phyloP scores from a whole-genome alignment of 2,797 vertebrate genomes.

The Pygocentrus nattereri region DNA sequence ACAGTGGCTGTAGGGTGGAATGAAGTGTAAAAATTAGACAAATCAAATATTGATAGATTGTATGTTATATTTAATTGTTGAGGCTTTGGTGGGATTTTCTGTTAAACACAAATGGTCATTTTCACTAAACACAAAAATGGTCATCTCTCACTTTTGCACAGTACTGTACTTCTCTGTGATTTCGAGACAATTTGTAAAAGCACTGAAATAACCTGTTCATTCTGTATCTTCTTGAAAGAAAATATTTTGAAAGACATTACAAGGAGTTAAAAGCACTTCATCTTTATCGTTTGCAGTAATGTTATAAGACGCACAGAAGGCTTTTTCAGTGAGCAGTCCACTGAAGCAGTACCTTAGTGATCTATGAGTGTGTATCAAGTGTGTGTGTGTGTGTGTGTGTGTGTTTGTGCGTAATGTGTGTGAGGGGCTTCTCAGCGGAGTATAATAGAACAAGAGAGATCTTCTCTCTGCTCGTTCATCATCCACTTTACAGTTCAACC shows the following conservation, averaged over 20 bases:
- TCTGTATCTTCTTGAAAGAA: neutral
- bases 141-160: too few relatives aligned
- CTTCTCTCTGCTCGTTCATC: slow-evolving; percentile 70
- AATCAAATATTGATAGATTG: too few relatives aligned
- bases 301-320: neutral
- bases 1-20: too few relatives aligned
- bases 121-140: too few relatives aligned
- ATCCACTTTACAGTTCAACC: slow-evolving; percentile 58
- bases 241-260: neutral
- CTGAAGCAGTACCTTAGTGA: neutral
- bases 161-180: neutral
- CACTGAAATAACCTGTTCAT: neutral
- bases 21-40: too few relatives aligned
- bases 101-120: too few relatives aligned
- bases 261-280: neutral
- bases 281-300: neutral
- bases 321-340: neutral
- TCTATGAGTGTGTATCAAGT: neutral
- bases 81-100: too few relatives aligned
- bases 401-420: neutral
- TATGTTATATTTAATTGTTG: too few relatives aligned
- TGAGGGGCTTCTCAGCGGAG: slow-evolving; percentile 3
- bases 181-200: neutral
- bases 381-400: slow-evolving; percentile 9
- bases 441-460: slow-evolving; percentile 68